Percentiles rank a stretch among this genome's conserved stretches.
These are phyloP conservation scores for Penaeus vannamei DNA, from an alignment of 1,140 invertebrate species.

Conservation along the genomic window DNA sequence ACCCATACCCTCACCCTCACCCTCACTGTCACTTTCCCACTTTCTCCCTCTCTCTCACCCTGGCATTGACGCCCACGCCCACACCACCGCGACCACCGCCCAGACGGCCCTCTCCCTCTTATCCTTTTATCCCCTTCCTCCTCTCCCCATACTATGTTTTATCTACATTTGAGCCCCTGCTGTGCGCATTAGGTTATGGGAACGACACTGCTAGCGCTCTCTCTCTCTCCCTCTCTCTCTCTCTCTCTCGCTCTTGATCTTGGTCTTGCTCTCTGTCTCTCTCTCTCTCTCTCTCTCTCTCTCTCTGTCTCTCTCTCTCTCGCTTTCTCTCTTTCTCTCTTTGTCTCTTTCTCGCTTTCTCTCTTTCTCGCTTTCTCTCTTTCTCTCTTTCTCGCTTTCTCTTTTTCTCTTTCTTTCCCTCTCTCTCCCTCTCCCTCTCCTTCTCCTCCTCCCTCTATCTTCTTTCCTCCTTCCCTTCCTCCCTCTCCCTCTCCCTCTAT, in stretches of 20 bases:
- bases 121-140: not conserved
- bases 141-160: not conserved
- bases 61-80: not conserved
- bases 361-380: not conserved
- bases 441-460: not conserved
- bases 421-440: too few relatives aligned
- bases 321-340: not conserved
- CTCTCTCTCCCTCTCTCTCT: not conserved
- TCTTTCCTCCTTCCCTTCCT: not conserved
- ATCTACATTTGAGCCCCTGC: not conserved
- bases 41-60: not conserved
- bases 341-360: not conserved
- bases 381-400: not conserved
- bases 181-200: not conserved
- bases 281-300: not conserved
- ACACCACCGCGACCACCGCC: too few relatives aligned
- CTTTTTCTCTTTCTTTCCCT: not conserved
- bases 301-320: conserved; percentile 1
- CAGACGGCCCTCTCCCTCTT: not conserved
- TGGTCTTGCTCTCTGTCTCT: conserved; percentile 14
- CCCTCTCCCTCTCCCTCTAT: too few relatives aligned
- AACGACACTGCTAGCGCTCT: not conserved
- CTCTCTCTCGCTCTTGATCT: conserved; percentile 24
- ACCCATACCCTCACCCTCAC: not conserved
- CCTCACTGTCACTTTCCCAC: not conserved